Percentiles rank a stretch among this genome's conserved stretches.
Evolutionary conservation across 2,888 invertebrate genomes (phyloP).

Genomic region (Ectemnius cavifrons): DNA sequence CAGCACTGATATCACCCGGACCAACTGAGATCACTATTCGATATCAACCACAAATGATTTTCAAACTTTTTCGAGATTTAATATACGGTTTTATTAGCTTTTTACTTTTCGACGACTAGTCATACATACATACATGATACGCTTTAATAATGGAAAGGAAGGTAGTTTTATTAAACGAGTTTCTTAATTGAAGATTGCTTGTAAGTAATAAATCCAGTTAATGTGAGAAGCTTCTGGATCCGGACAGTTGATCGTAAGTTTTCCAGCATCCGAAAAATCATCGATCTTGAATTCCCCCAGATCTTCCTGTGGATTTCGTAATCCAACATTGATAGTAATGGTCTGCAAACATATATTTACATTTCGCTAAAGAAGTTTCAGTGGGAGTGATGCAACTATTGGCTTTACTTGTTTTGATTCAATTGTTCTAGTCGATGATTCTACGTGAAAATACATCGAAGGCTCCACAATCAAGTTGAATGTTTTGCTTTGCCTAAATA

Average conservation of each 20-base stretch:
- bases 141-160: too few species aligned
- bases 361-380: background rate
- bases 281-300: background rate
- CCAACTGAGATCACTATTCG: too few species aligned
- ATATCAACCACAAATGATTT: too few species aligned
- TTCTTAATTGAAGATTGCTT: slow-evolving; percentile 45
- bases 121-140: too few species aligned
- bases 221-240: slow-evolving; percentile 52
- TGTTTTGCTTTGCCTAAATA: slow-evolving; percentile 56
- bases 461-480: slow-evolving; percentile 60
- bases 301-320: slow-evolving; percentile 18
- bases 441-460: slow-evolving; percentile 48
- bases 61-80: too few species aligned
- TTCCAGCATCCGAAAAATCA: slow-evolving; percentile 57
- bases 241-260: slow-evolving; percentile 54
- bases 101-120: too few species aligned
- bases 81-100: too few species aligned
- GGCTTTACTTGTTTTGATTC: slow-evolving; percentile 59
- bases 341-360: slow-evolving; percentile 33
- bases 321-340: slow-evolving; percentile 45
- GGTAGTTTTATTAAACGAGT: background rate
- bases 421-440: slow-evolving; percentile 36
- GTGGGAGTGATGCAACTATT: background rate
- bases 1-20: too few species aligned
- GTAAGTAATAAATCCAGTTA: slow-evolving; percentile 63